Percentiles rank a stretch among this genome's conserved stretches.
Conservation (phyloP, 1,140 invertebrate genomes). For the Temnothorax longispinosus region DNA sequence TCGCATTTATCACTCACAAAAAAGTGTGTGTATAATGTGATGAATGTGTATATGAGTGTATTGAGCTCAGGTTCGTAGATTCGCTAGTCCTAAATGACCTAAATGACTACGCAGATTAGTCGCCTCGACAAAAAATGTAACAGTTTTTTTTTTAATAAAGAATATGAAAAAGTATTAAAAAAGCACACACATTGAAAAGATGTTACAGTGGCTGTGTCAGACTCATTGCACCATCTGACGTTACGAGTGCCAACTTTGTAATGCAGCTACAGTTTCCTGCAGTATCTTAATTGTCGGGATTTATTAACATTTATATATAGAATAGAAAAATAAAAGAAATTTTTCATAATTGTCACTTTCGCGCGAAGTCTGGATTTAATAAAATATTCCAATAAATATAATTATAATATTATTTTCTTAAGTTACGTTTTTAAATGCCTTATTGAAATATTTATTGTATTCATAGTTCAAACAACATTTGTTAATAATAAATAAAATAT, state of each 20-base stretch:
- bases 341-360: neutral
- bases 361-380: neutral
- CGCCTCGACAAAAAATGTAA: neutral
- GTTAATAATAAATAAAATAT: neutral
- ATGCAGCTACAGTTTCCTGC: conserved; percentile 17
- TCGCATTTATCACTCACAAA: neutral
- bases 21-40: neutral
- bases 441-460: neutral
- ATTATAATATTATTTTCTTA: neutral
- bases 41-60: neutral
- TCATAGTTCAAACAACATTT: neutral
- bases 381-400: conserved; percentile 12
- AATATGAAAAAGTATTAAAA: neutral
- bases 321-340: neutral
- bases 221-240: conserved; percentile 38
- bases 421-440: neutral
- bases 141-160: neutral
- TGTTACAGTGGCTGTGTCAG: neutral
- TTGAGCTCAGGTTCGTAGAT: neutral
- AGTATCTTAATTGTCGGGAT: neutral
- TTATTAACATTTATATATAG: neutral
- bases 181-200: neutral
- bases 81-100: neutral
- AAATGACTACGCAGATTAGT: neutral
- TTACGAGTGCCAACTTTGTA: neutral